Conservation (phyloP, 1,140 invertebrate species). For the Drosophila pseudoobscura region DNA sequence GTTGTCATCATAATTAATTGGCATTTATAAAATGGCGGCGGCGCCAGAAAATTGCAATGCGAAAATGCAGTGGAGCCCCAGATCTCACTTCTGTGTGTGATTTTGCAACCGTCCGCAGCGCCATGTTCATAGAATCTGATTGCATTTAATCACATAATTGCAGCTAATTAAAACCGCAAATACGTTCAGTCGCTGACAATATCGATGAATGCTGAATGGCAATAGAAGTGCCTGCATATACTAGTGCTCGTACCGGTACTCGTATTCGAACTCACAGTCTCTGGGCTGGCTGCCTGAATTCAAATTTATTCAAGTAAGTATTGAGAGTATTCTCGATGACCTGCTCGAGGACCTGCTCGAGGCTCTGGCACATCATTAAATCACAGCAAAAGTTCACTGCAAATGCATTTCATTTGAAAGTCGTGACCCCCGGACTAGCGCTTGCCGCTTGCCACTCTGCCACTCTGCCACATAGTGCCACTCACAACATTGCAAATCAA, state of each 20-base stretch:
- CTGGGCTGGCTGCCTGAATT: not conserved
- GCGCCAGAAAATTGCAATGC: slow-evolving; percentile 6
- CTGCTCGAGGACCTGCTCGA: slow-evolving; percentile 29
- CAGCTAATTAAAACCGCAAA: slow-evolving; percentile 69
- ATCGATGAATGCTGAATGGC: slow-evolving; percentile 8
- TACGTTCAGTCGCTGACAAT: slow-evolving; percentile 46
- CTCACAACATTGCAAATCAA: slow-evolving; percentile 70
- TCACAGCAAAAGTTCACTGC: slow-evolving; percentile 61
- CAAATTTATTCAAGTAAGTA: slow-evolving; percentile 25
- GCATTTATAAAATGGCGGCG: slow-evolving; percentile 46
- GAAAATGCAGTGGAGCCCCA: slow-evolving; percentile 12
- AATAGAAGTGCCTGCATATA: no score
- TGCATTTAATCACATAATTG: slow-evolving; percentile 72
- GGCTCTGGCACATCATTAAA: slow-evolving; percentile 74
- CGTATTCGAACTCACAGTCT: no score
- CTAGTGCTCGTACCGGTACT: no score
- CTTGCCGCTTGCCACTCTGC: slow-evolving; percentile 22
- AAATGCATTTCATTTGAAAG: slow-evolving; percentile 77
- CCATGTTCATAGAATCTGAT: slow-evolving; percentile 18
- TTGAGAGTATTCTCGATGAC: slow-evolving; percentile 34
- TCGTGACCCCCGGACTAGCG: slow-evolving; percentile 41
- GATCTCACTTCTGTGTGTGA: slow-evolving; percentile 20
- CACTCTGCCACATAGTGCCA: slow-evolving; percentile 26
- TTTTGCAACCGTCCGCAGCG: not conserved
- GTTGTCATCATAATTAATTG: slow-evolving; percentile 73